These are phyloP conservation scores for Proctacanthus coquilletti DNA, from an alignment of 1,140 invertebrate species.

Conservation along the genomic window DNA sequence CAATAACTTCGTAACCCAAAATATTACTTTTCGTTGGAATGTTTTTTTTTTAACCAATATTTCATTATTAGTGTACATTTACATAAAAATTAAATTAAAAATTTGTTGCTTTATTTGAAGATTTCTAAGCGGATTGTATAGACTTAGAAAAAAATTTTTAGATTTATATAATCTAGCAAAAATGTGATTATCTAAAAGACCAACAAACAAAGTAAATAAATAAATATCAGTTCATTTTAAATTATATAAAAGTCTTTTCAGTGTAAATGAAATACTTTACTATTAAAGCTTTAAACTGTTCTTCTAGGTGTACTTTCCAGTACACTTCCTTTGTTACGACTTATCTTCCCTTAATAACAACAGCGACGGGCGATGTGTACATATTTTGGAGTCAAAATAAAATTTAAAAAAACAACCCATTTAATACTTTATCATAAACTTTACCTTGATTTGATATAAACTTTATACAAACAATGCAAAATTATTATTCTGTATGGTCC, in stretches of 20 bases:
- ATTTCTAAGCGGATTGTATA: no score
- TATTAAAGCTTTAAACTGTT: slow-evolving; percentile 35
- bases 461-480: slow-evolving; percentile 29
- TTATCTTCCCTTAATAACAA: slow-evolving; percentile 43
- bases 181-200: no score
- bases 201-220: slow-evolving; percentile 20
- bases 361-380: slow-evolving; percentile 54
- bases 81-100: no score
- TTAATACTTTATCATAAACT: slow-evolving; percentile 30
- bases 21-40: no score
- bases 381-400: slow-evolving; percentile 34
- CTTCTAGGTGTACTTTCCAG: slow-evolving; percentile 46
- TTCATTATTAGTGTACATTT: no score
- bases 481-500: slow-evolving; percentile 34
- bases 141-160: no score
- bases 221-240: slow-evolving; percentile 31
- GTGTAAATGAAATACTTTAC: slow-evolving; percentile 40
- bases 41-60: no score
- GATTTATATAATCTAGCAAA: no score
- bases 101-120: no score
- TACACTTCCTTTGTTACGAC: slow-evolving; percentile 58
- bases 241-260: slow-evolving; percentile 33
- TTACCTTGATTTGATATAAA: slow-evolving; percentile 38
- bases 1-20: no score
- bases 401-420: slow-evolving; percentile 35